These are phyloP conservation scores for Coremacera marginata DNA, from an alignment of 2,888 invertebrate species.

Conservation along the genomic window DNA sequence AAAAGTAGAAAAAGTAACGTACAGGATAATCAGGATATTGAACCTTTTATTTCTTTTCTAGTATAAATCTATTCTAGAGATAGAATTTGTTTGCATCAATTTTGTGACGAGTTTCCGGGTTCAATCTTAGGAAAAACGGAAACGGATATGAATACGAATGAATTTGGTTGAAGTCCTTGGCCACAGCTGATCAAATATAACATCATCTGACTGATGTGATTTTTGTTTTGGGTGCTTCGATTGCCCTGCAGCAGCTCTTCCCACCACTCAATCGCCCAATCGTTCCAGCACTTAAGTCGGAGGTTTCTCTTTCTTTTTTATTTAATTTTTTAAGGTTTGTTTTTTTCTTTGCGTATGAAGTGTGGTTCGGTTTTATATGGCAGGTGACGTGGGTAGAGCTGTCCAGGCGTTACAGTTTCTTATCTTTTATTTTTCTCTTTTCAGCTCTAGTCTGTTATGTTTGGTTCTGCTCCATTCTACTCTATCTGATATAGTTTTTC, in stretches of 20 bases:
- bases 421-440: neutral
- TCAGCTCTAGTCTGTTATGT: neutral
- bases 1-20: conserved; percentile 4
- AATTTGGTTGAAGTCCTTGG: conserved; percentile 20
- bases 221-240: no score
- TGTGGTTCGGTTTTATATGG: no score
- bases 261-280: no score
- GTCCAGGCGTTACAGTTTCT: neutral
- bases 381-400: conserved; percentile 15
- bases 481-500: neutral
- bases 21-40: neutral
- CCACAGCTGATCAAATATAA: neutral
- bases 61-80: neutral
- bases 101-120: conserved; percentile 10
- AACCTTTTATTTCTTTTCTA: neutral
- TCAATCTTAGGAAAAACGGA: conserved; percentile 6
- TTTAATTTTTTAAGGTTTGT: neutral
- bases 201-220: no score
- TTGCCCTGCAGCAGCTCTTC: no score
- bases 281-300: no score
- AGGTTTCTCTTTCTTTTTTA: neutral
- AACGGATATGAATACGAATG: conserved; percentile 30
- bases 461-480: neutral
- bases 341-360: neutral
- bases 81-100: neutral